Evolutionary conservation across 2,888 invertebrate genomes (phyloP), one percentile per base, ranked within the genome.

Genomic region (Harpagoxenus sublaevis): DNA sequence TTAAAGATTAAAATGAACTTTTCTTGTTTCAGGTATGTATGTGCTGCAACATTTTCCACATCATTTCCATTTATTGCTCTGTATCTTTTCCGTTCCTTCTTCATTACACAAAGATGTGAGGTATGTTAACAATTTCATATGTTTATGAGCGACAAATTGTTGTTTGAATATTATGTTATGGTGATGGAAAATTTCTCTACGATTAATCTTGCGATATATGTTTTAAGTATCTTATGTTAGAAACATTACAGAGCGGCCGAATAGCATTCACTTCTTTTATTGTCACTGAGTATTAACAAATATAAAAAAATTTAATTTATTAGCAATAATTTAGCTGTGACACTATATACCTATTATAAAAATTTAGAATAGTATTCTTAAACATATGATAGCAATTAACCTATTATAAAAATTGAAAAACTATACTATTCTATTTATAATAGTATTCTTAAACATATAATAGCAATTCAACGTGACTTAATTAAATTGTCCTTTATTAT

Each of bases 11-110:
- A 78, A 48, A 12, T 28, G 12, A 51, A n/a, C 28, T 55, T 53
- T 42, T 65, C 12, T 53, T 65, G 55, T 78, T 78, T 78, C 77
- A 78, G 77, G 77, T 78, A 78, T 31, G 77, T 31, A 53, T 66
- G 48, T 66, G 48, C 23, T 15, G 28, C 53, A n/a, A 28, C 28
- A 55, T 28, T 42, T 15, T n/a, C 63, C 9, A 57, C 42, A 10
- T 51, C 18, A 18, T 65, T 65, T 39, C 10, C 8, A 77, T 31
- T 31, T 10, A 28, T 51, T 39, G n/a, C n/a, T 45, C 4, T 45
- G 28, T n/a, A 15, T 18, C 15, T 51, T 53, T 45, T 63, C 4
- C 9, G 8, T 71, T 8, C 2, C 15, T 6, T 15, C 39, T 48
- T 51, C 18, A 1, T 74, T 55, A 39, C 15, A 39, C 23, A 6